Percentiles rank a stretch among this genome's conserved stretches.
Evolutionary conservation across 2,888 invertebrate genomes (phyloP).

Genomic region (Drosophila paramelanica): DNA sequence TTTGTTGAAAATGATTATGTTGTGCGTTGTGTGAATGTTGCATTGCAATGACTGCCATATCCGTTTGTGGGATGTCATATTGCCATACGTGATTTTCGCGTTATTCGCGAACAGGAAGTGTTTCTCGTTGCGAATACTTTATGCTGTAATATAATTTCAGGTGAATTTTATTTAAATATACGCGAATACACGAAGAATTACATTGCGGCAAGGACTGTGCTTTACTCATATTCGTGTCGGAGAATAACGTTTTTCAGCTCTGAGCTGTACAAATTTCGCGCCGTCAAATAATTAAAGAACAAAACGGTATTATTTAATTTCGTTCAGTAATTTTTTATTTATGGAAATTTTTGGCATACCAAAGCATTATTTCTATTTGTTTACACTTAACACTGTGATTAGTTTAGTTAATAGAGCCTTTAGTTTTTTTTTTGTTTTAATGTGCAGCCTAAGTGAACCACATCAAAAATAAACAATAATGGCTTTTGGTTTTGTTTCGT

Average conservation of each 20-base stretch:
- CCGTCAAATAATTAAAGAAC: not conserved
- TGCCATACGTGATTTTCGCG: slow-evolving; percentile 19
- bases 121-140: slow-evolving; percentile 24
- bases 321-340: slow-evolving; percentile 16
- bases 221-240: slow-evolving; percentile 4
- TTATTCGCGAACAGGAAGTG: not conserved
- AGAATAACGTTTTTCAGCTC: slow-evolving; percentile 2
- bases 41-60: slow-evolving; percentile 14
- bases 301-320: slow-evolving; percentile 21
- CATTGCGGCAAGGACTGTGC: slow-evolving; percentile 41
- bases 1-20: no score
- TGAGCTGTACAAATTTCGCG: slow-evolving; percentile 5
- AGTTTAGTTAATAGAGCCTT: slow-evolving; percentile 47
- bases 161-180: slow-evolving; percentile 20
- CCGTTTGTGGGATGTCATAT: slow-evolving; percentile 29
- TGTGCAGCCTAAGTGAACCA: slow-evolving; percentile 72
- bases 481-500: slow-evolving; percentile 15
- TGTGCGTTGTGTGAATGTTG: no score
- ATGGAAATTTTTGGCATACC: slow-evolving; percentile 53
- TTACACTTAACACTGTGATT: slow-evolving; percentile 58
- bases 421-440: slow-evolving; percentile 47
- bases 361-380: slow-evolving; percentile 45
- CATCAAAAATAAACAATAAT: slow-evolving; percentile 66
- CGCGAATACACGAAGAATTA: slow-evolving; percentile 16
- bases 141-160: slow-evolving; percentile 4